These are phyloP conservation scores for Triplophysa bombifrons DNA, from an alignment of 2,797 vertebrate genomes.

Conservation along the genomic window DNA sequence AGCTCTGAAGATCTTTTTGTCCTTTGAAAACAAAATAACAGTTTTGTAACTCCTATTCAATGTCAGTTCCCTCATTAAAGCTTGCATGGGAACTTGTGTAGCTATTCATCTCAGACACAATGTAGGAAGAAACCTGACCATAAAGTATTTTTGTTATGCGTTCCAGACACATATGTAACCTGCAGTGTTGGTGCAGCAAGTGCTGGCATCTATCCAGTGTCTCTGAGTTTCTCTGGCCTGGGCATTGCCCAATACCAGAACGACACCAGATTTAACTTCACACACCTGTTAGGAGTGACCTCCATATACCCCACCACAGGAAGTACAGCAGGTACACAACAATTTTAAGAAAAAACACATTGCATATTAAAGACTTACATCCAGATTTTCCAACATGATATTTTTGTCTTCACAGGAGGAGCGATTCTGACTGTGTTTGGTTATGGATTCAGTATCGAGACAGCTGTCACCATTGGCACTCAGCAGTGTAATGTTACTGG, in stretches of 20 bases:
- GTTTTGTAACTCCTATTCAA: too few species aligned
- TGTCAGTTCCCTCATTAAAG: too few species aligned
- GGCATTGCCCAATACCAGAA: constrained; percentile 66
- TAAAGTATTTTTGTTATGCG: not conserved
- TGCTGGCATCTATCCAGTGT: constrained; percentile 74
- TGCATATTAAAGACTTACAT: too few species aligned
- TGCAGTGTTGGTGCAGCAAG: constrained; percentile 74
- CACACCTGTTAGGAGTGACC: constrained; percentile 73
- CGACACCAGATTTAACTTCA: constrained; percentile 65
- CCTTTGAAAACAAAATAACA: too few species aligned
- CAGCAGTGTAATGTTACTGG: constrained; percentile 67
- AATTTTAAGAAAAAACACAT: not conserved
- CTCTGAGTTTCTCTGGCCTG: constrained; percentile 72
- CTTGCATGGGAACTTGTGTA: too few species aligned
- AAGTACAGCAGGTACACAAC: constrained; percentile 77
- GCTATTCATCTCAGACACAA: not conserved
- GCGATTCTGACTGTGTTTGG: constrained; percentile 79
- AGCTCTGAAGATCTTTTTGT: too few species aligned
- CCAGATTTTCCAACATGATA: too few species aligned
- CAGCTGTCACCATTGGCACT: constrained; percentile 69
- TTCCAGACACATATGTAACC: constrained; percentile 72
- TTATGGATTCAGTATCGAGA: constrained; percentile 73
- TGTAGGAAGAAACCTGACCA: not conserved
- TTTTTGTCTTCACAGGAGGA: constrained; percentile 74
- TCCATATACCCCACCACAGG: constrained; percentile 76